Base-by-base conservation (phyloP, 2,888 invertebrate species). In the Lumbricus terrestris region DNA sequence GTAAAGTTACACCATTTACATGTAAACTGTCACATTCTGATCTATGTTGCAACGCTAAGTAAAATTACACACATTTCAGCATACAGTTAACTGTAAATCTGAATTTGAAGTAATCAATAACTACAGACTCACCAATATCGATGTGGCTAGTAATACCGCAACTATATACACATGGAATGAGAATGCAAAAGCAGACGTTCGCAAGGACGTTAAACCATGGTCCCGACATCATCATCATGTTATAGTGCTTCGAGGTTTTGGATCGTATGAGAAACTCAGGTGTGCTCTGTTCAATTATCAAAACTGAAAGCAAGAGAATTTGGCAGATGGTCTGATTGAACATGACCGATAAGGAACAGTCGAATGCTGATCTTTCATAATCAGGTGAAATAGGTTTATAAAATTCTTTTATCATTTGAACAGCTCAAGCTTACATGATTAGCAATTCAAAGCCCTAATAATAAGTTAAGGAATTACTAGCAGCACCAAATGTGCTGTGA, bases 141-240 rank as follows among this genome's bases (percentile, higher is more conserved):
- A 93, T 93, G 90, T 93, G 93, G n/a, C 93, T 93, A 18, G 91
- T 90, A 83, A 92, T 90, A 20, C 93, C 93, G 91, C 93, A 93
- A 34, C 54, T 82, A 33, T 89, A 20, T 3, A 69, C 33, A 89
- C n/a, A 23, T 33, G 40, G 33, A 40, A 88, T 5, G 6, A 88
- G 88, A 34, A 37, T 34, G 40, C 40, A 47, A 37, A 88, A n/a
- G 13, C n/a, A 69, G 69, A 69, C 69, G 29, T 69, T 69, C n/a
- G n/a, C 69, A 69, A 69, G 69, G n/a, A 69, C 69, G n/a, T n/a
- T n/a, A 69, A 69, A 69, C 2, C 29, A 11, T 11, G 69, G n/a
- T 69, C 29, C n/a, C n/a, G n/a, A 69, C 69, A 69, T 69, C 69
- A 69, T 69, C 69, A 69, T 69, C 16, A n/a, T 69, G 54, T 29